Base-by-base conservation (phyloP, 2,888 invertebrate species). In the Diachrysia chrysitis region DNA sequence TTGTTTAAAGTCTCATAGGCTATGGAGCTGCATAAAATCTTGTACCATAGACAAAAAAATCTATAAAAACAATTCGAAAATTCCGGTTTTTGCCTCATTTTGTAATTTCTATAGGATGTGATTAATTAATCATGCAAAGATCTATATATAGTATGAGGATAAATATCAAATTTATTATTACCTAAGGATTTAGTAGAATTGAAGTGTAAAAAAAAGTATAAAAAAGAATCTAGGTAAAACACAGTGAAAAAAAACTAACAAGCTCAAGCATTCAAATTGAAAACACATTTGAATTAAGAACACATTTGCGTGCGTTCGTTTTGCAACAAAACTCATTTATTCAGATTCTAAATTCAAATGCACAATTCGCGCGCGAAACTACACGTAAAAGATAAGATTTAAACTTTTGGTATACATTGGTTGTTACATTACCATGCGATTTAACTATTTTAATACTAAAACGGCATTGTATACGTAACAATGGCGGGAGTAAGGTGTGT, bases 401-500 rank as follows among this genome's bases (percentile, higher is more conserved):
- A n/a, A 42, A 12, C 12, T 12, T 21, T 51, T 9, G 21, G 10
- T 51, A 12, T 51, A 51, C 48, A 51, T 51, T 19, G 48, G 19
- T 51, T 51, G 12, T 12, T 14, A 51, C 5, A 64, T 68, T 78
- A 42, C 37, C 25, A 56, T 66, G 29, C 32, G 0, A 32, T 25
- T 60, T 63, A 9, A 63, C 48, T 1, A 48, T 69, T 65, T 48
- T 60, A 46, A 23, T 63, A 60, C 46, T 56, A 46, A 69, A 65
- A 42, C 51, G 14, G 66, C 57, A 57, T 58, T 64, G 66, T 63
- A 54, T 29, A 57, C 23, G 2, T 3, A 64, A 79, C 55, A 72
- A 64, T 54, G 37, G 55, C 53, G 9, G 25, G 56, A 53, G 46
- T 73, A 48, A 73, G 71, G 71, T 71, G 68, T 82, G 70, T 82